Evolutionary conservation across 1,140 invertebrate genomes (phyloP), one percentile per base, ranked within the genome.

Genomic region (Drosophila seguyi): DNA sequence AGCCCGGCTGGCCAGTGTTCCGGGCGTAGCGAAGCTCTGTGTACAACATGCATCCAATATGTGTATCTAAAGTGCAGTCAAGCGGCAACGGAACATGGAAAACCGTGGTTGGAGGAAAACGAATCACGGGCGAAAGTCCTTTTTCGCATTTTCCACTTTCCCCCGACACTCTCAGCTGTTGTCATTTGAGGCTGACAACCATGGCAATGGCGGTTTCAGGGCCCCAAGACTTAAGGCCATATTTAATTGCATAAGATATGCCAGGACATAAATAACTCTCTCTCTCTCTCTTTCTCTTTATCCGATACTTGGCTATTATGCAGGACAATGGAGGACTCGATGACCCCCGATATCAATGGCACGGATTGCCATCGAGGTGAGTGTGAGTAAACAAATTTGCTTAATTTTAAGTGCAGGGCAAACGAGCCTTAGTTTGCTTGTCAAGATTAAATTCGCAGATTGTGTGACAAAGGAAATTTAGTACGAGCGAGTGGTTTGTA

Each of bases 51-150:
- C 83, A 86, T 68, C 50, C 80, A 63, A 67, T 76, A 75, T 75
- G 81, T 81, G 81, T 83, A 78, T 88, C 66, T 60, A 79, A 69
- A 87, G 75, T 88, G 83, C 83, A 87, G 83, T 82, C 83, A 87
- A 75, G 83, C 84, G 83, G 83, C 84, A 88, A 88, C 60, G 66
- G 68, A 61, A 88, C 84, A 88, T 69, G 59, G 69, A 53, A 68
- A 65, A 22, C 14, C 44, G 34, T 55, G 44, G 60, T 34, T 39
- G 18, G 16, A 41, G 41, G 39, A n/a, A 11, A 34, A 34, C 41
- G 63, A 58, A 61, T 45, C 36, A 48, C 50, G 39, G 57, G 53
- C 20, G 29, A 66, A 69, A 55, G 52, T 38, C 52, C 34, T 55
- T 55, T 55, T 25, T 8, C 52, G 16, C 52, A 36, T 55, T 50